Evolutionary conservation across 2,888 invertebrate species (phyloP).

Genomic region (Priocnemis perturbator): DNA sequence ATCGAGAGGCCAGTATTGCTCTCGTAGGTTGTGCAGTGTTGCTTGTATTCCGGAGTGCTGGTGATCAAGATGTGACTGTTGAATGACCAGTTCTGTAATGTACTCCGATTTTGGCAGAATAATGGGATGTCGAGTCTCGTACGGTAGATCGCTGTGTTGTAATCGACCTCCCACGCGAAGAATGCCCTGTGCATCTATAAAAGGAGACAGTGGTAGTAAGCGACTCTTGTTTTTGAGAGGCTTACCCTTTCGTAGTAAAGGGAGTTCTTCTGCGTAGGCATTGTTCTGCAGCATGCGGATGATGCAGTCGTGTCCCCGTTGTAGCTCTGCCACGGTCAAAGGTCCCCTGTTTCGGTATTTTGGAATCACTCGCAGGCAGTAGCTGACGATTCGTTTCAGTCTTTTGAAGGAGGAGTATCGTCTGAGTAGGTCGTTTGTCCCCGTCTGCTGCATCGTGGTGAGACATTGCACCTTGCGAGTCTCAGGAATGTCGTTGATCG

Average conservation of each 20-base stretch:
- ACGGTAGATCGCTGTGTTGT: not conserved
- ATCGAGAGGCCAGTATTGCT: too few species aligned
- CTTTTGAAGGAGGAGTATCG: too few species aligned
- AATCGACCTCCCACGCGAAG: not conserved
- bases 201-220: too few species aligned
- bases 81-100: not conserved
- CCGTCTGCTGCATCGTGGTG: too few species aligned
- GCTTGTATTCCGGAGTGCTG: not conserved
- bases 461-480: too few species aligned
- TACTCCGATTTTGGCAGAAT: not conserved
- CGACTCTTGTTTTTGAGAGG: not conserved
- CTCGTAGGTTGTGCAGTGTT: not conserved
- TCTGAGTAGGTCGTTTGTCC: too few species aligned
- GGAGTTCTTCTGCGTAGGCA: not conserved
- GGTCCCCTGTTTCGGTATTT: too few species aligned
- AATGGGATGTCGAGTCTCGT: not conserved
- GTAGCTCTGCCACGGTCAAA: not conserved
- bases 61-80: not conserved
- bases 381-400: too few species aligned
- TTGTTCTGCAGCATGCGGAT: too few species aligned
- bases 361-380: too few species aligned
- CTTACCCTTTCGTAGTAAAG: not conserved
- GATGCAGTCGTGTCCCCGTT: not conserved
- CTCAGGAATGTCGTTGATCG: too few species aligned
- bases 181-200: not conserved